These are phyloP conservation scores for Poeciliopsis turneri DNA, from an alignment of 2,797 vertebrate genomes.

Conservation along the genomic window DNA sequence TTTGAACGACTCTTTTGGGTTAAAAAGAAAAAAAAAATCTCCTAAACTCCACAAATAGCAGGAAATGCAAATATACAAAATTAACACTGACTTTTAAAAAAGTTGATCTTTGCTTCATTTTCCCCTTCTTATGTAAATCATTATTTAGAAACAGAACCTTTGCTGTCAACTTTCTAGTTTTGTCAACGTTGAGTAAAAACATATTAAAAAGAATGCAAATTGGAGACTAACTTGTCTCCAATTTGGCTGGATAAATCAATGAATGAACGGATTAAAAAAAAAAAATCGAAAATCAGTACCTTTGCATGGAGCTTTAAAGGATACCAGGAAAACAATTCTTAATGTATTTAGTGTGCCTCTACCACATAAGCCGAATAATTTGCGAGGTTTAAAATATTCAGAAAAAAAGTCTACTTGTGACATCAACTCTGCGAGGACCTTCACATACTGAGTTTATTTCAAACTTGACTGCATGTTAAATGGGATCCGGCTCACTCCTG, in stretches of 20 bases:
- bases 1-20: not conserved
- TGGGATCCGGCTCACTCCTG: not conserved
- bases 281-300: not conserved
- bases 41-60: not conserved
- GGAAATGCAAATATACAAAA: not conserved
- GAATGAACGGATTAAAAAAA: not conserved
- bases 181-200: not conserved
- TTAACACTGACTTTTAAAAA: not conserved
- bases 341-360: not conserved
- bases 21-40: not conserved
- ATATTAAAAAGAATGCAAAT: too few species aligned
- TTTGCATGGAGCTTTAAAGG: not conserved
- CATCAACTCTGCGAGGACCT: not conserved
- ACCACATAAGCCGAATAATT: conserved; percentile 12
- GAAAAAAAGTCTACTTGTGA: too few species aligned
- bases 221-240: not conserved
- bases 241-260: not conserved
- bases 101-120: not conserved
- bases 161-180: not conserved
- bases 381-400: not conserved
- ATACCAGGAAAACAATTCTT: not conserved
- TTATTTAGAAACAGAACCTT: not conserved
- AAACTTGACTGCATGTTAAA: not conserved
- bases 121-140: not conserved
- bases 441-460: not conserved